Evolutionary conservation across 2,113 vertebrate genomes (phyloP).

Genomic region (Romanogobio albipinnatus): DNA sequence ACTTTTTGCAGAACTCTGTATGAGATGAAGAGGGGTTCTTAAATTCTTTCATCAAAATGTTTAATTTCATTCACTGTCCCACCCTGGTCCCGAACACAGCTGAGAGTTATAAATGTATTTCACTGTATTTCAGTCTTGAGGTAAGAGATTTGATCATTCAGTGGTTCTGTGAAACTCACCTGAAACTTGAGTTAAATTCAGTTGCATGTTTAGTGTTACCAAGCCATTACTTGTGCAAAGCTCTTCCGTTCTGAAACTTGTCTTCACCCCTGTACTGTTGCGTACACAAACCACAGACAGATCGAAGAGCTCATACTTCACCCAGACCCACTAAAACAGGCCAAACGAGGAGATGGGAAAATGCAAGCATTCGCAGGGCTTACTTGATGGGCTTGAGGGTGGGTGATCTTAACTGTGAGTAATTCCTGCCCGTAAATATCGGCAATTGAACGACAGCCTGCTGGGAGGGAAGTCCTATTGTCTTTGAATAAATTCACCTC

Average conservation of each 20-base stretch:
- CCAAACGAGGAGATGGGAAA: background rate
- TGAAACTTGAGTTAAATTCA: constrained; percentile 7
- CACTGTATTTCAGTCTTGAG: background rate
- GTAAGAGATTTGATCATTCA: background rate
- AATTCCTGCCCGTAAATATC: constrained; percentile 31
- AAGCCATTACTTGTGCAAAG: constrained; percentile 21
- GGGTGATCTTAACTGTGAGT: constrained; percentile 28
- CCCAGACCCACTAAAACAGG: background rate
- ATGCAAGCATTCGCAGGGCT: background rate
- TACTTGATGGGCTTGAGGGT: background rate
- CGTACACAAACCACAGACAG: constrained; percentile 30
- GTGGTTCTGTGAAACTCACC: constrained; percentile 19
- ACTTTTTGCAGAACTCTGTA: background rate
- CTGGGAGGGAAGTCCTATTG: constrained; percentile 29
- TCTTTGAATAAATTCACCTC: constrained; percentile 21
- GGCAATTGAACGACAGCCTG: background rate
- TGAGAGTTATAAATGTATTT: background rate
- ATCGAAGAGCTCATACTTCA: background rate
- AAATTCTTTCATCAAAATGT: background rate
- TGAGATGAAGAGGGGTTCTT: background rate
- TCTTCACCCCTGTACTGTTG: constrained; percentile 25
- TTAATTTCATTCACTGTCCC: background rate
- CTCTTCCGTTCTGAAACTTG: constrained; percentile 44
- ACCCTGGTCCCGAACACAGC: background rate
- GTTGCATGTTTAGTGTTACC: background rate